Evolutionary conservation across 92 coral and sea anemone species (phyloP), one percentile per base, ranked within the genome.

Genomic region (Pocillopora meandrina): DNA sequence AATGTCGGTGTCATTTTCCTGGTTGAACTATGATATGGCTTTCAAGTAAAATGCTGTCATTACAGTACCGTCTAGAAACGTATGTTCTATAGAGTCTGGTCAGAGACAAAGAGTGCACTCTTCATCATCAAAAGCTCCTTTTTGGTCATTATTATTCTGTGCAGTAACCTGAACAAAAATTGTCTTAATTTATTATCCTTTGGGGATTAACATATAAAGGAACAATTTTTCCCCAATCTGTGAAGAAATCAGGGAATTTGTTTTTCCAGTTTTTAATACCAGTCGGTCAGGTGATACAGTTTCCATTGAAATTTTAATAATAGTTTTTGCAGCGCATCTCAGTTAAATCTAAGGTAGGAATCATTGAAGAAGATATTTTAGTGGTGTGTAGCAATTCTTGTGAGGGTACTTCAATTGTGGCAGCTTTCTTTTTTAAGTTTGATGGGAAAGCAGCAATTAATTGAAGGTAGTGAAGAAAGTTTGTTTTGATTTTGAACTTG

Each of bases 271-370:
- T 17, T 74, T 74, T 14, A 20, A 74, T 47, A 3, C 78, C 78
- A 11, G 78, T 74, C 49, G 78, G 62, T 21, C 49, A 35, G 1
- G 49, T 9, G 0, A 11, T 74, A 11, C 21, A 8, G 23, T 15
- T 74, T 52, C 49, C 19, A 13, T 74, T 47, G 49, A 74, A 9
- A 1, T 49, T 12, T 74, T 74, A 4, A 42, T 74, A 74, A 21
- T 74, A 74, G 16, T 74, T n/a, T 57, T 74, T 74, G 63, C 78
- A 56, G 61, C 78, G 78, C 78, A 74, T 74, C 33, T 74, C 0
- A 10, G 60, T 14, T 2, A 74, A 52, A 52, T 74, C 78, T 52
- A 74, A 10, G 57, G 31, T 3, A 71, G 56, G 76, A 34, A 47
- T 26, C 42, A 9, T 26, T 26, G 31, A 26, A 26, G 31, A 21